Base-by-base conservation (phyloP, 2,888 invertebrate genomes). In the Nomada ruficornis region DNA sequence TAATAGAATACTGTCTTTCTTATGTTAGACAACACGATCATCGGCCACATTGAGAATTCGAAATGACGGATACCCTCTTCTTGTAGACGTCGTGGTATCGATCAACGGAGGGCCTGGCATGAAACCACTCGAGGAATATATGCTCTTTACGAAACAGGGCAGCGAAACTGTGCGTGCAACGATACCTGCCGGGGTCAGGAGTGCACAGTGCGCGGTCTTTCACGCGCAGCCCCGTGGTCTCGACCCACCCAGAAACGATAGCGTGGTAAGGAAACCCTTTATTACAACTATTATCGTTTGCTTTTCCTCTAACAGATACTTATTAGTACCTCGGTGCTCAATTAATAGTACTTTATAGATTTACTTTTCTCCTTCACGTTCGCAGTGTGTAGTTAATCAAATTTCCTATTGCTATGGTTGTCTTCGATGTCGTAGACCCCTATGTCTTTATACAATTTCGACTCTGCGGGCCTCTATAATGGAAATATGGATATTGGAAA, bases 121-220 rank as follows among this genome's bases (percentile, higher is more conserved):
- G 97, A 97, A 97, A 90, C 98, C 98, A 0, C 94, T 98, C 65
- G 98, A 98, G 93, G 98, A 98, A 91, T 98, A 98, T 93, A 98
- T 98, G 98, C 94, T 98, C n/a, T 98, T 97, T 93, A 97, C 97
- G 4, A 97, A 97, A 89, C 96, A 96, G 18, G 97, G 97, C 73
- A 96, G 97, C 29, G 97, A 98, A 92, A 97, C 97, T 86, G 97
- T 98, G 29, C 96, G 97, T 77, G 98, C 97, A n/a, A 97, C 97
- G 15, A 97, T 97, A 92, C 96, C 97, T 0, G 97, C 97, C 88
- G 98, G 98, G 0, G 97, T 98, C 0, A 95, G 98, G 78, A 97
- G 97, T 91, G 97, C 97, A 0, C 97, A 97, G 90, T 98, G 98
- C 93, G 97, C 97, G 10, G 95, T 97, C 1, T 98, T 98, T 91